Percentiles rank a stretch among this genome's conserved stretches.
These are phyloP conservation scores for Aurelia sp. DNA, from an alignment of 30 jellyfish, hydroid and myxozoan genomes.

Conservation along the genomic window DNA sequence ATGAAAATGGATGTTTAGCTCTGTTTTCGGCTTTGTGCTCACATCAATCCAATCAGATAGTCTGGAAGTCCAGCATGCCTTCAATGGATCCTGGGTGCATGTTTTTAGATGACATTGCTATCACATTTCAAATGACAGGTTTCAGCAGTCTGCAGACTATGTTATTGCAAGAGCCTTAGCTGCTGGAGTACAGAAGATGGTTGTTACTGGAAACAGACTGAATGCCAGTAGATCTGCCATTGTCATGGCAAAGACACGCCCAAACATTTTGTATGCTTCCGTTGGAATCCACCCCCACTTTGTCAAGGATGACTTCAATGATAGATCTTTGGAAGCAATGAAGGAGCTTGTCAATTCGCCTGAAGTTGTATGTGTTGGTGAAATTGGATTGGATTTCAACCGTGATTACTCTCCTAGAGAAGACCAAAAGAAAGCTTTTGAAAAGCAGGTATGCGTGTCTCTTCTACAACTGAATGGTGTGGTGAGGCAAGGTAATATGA, in stretches of 20 bases:
- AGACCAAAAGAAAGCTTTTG: slow-evolving; percentile 88
- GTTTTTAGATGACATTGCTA: neutral
- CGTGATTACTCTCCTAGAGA: slow-evolving; percentile 94
- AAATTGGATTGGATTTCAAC: slow-evolving; percentile 89
- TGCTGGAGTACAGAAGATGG: slow-evolving; percentile 94
- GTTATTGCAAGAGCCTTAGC: slow-evolving; percentile 94
- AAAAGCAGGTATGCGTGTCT: slow-evolving; percentile 71
- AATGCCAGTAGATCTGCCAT: slow-evolving; percentile 83
- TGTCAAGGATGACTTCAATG: slow-evolving; percentile 89
- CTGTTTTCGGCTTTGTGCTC: too few relatives aligned
- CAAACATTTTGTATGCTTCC: slow-evolving; percentile 87
- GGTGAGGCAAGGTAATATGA: too few relatives aligned
- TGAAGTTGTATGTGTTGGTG: slow-evolving; percentile 95
- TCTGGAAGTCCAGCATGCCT: too few relatives aligned
- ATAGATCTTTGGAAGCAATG: slow-evolving; percentile 71
- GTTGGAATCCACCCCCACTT: slow-evolving; percentile 96
- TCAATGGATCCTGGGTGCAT: too few relatives aligned
- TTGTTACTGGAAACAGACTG: slow-evolving; percentile 84
- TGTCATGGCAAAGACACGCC: slow-evolving; percentile 97
- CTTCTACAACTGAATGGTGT: neutral
- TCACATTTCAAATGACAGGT: slow-evolving; percentile 7
- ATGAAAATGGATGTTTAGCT: too few relatives aligned
- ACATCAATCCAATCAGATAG: too few relatives aligned
- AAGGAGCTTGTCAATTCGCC: slow-evolving; percentile 79
- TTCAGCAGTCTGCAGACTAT: slow-evolving; percentile 63